phyloP scores from a whole-genome alignment of 2,888 invertebrate genomes.

The Trilocha varians region DNA sequence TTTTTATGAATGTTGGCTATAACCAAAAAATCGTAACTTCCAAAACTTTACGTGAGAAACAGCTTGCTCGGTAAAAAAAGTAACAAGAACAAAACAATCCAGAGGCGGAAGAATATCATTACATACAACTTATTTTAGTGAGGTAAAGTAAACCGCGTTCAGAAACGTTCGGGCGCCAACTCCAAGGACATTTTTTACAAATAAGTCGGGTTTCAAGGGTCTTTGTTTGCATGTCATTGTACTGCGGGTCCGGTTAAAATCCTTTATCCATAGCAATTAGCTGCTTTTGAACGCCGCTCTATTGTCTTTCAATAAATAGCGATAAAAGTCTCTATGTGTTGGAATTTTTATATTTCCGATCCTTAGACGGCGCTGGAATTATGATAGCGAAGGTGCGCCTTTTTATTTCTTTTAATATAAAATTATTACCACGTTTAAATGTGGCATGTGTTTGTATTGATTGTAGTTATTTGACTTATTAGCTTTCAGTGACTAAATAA shows the following conservation, averaged over 20 bases:
- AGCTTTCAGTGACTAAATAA: too few species aligned
- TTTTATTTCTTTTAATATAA: slow-evolving; percentile 16
- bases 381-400: slow-evolving; percentile 23
- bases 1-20: too few species aligned
- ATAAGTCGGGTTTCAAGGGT: slow-evolving; percentile 6
- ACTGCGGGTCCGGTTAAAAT: slow-evolving; percentile 15
- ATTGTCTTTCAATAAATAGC: slow-evolving; percentile 59
- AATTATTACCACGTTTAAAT: slow-evolving; percentile 1
- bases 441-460: slow-evolving; percentile 16
- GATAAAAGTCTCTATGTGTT: slow-evolving; percentile 62
- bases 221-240: slow-evolving; percentile 27
- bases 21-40: too few species aligned
- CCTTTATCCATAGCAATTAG: slow-evolving; percentile 27
- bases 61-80: neutral
- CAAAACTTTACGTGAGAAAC: neutral
- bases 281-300: slow-evolving; percentile 47
- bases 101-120: slow-evolving; percentile 1
- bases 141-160: neutral
- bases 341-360: slow-evolving; percentile 71
- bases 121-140: slow-evolving; percentile 1
- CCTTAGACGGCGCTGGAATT: slow-evolving; percentile 38
- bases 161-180: slow-evolving; percentile 1
- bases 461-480: too few species aligned
- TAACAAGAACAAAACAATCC: neutral
- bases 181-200: slow-evolving; percentile 1